Evolutionary conservation across 2,797 vertebrate genomes (phyloP).

Genomic region (Malacoctenus gilli): DNA sequence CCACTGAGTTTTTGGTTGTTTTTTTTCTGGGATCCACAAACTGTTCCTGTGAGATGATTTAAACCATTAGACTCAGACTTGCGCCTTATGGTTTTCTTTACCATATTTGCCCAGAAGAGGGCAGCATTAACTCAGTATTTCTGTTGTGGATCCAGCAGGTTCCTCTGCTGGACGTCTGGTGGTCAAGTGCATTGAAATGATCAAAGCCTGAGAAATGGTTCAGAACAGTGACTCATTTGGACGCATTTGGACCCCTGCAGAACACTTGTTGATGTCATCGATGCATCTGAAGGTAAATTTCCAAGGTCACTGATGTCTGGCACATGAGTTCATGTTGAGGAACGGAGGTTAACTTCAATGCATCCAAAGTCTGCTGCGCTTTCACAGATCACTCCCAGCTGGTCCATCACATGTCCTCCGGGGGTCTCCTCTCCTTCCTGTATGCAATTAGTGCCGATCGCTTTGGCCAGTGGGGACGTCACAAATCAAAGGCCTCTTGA

Average conservation of each 20-base stretch:
- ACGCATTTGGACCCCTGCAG: no score
- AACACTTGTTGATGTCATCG: no score
- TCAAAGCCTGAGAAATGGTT: no score
- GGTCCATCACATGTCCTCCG: slow-evolving; percentile 28
- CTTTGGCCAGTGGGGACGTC: slow-evolving; percentile 28
- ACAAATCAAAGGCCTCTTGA: slow-evolving; percentile 28
- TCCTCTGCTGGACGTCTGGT: background rate
- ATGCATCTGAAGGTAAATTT: background rate
- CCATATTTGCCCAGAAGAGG: slow-evolving; percentile 60
- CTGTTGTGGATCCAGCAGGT: background rate
- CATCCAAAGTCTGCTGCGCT: slow-evolving; percentile 18
- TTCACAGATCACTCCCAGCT: slow-evolving; percentile 48
- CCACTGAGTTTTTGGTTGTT: no score
- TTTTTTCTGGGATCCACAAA: no score
- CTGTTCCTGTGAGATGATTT: no score
- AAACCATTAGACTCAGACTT: no score
- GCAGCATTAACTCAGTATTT: slow-evolving; percentile 50
- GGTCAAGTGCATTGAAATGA: slow-evolving; percentile 6
- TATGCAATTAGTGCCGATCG: slow-evolving; percentile 33
- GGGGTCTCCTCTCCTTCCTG: slow-evolving; percentile 20
- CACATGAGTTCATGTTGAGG: background rate
- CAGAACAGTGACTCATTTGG: no score
- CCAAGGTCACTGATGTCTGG: background rate
- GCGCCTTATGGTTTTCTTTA: no score
- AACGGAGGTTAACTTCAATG: slow-evolving; percentile 11